Conservation (phyloP, 2,888 invertebrate genomes). For the Aleiodes leptofemur region DNA sequence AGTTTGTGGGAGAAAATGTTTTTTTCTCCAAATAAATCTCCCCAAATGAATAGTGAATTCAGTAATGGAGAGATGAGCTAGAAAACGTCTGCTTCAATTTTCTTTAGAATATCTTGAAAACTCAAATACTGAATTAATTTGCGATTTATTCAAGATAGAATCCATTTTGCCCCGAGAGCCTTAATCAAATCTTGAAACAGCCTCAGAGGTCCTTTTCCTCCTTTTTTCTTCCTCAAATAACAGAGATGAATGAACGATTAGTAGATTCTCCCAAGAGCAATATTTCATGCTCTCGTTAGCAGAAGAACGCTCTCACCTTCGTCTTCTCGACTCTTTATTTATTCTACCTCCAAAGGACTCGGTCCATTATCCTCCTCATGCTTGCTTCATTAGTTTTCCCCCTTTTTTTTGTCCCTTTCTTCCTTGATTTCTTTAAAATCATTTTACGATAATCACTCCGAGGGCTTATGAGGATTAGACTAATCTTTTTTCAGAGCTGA, state of each 20-base stretch:
- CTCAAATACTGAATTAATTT: too few relatives aligned
- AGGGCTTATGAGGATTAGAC: conserved; percentile 17
- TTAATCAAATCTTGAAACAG: too few relatives aligned
- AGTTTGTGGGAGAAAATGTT: too few relatives aligned
- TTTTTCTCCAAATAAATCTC: too few relatives aligned
- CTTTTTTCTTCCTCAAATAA: conserved; percentile 36
- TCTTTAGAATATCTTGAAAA: too few relatives aligned
- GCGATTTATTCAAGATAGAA: too few relatives aligned
- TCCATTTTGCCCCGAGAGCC: too few relatives aligned
- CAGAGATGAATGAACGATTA: conserved; percentile 28
- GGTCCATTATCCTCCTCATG: conserved; percentile 14
- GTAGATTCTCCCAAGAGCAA: conserved; percentile 53
- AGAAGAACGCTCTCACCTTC: conserved; percentile 42
- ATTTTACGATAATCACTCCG: background rate
- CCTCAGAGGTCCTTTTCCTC: background rate
- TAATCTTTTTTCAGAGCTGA: conserved; percentile 1
- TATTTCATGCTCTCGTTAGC: conserved; percentile 55
- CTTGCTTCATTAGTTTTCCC: conserved; percentile 11
- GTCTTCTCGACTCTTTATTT: conserved; percentile 23
- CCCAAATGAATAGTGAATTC: too few relatives aligned
- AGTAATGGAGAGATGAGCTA: too few relatives aligned
- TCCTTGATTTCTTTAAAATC: too few relatives aligned
- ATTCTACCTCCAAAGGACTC: background rate
- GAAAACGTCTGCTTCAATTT: too few relatives aligned
- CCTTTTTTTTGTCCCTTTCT: conserved; percentile 31